These are phyloP conservation scores for Argyrosomus regius DNA, from an alignment of 2,797 vertebrate species.

Conservation along the genomic window DNA sequence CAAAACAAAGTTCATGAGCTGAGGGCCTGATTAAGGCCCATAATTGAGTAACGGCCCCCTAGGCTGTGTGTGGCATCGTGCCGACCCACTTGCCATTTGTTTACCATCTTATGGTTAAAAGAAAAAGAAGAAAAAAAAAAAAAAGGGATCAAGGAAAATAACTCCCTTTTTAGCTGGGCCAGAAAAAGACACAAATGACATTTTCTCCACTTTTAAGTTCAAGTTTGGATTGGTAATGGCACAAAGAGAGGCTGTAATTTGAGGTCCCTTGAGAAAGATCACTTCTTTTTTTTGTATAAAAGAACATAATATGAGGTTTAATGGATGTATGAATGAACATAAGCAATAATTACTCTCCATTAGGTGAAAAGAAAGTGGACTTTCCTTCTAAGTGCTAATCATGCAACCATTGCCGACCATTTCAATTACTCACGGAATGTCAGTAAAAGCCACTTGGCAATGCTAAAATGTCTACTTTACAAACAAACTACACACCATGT, in stretches of 20 bases:
- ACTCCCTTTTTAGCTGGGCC: constrained; percentile 15
- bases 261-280: not conserved
- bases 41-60: constrained; percentile 51
- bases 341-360: constrained; percentile 47
- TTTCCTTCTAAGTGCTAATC: constrained; percentile 43
- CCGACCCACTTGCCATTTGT: constrained; percentile 33
- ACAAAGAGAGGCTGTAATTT: constrained; percentile 39
- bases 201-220: constrained; percentile 22
- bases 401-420: constrained; percentile 42
- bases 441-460: constrained; percentile 43
- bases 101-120: constrained; percentile 28
- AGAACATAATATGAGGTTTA: constrained; percentile 23
- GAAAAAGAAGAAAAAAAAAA: constrained; percentile 1
- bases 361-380: constrained; percentile 28
- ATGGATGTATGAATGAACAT: constrained; percentile 26
- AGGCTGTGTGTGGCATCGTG: constrained; percentile 14
- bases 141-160: not conserved
- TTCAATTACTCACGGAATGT: constrained; percentile 40
- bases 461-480: constrained; percentile 22
- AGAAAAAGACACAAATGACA: constrained; percentile 22
- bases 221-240: constrained; percentile 28
- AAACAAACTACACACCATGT: constrained; percentile 12
- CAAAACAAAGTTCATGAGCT: constrained; percentile 64
- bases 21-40: constrained; percentile 58
- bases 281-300: not conserved